Conservation (phyloP, 30 jellyfish, hydroid and myxozoan genomes). For the Aurelia aurita region DNA sequence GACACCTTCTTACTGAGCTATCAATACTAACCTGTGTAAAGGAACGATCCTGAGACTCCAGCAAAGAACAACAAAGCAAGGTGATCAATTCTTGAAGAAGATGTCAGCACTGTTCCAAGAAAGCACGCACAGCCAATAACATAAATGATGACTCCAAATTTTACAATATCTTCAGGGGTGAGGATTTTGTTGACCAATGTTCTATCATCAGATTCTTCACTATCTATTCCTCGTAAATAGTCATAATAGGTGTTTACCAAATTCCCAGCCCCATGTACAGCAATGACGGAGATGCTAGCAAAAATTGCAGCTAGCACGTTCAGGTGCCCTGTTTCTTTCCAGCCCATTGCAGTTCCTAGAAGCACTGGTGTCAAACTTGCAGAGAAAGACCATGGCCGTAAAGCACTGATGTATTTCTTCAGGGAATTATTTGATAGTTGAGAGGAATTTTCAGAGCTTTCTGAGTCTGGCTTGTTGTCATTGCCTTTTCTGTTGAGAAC, state of each 20-base stretch:
- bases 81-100: conserved; percentile 62
- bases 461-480: no score
- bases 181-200: conserved; percentile 80
- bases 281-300: conserved; percentile 24
- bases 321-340: conserved; percentile 56
- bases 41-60: conserved; percentile 88
- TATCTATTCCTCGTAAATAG: conserved; percentile 77
- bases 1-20: no score
- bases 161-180: conserved; percentile 68
- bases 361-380: conserved; percentile 90
- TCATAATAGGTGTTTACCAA: conserved; percentile 89
- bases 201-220: conserved; percentile 78
- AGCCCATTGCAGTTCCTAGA: conserved; percentile 76
- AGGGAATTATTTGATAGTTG: neutral
- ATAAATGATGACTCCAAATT: conserved; percentile 68
- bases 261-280: conserved; percentile 92
- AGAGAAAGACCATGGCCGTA: conserved; percentile 96
- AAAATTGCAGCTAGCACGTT: conserved; percentile 18
- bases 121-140: conserved; percentile 67
- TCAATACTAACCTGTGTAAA: conserved; percentile 87
- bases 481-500: no score
- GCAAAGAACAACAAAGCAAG: conserved; percentile 68
- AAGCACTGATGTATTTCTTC: conserved; percentile 67
- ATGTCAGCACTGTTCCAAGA: conserved; percentile 48
- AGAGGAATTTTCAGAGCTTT: no score